Evolutionary conservation across 2,888 invertebrate species (phyloP).

Genomic region (Netelia melanura): DNA sequence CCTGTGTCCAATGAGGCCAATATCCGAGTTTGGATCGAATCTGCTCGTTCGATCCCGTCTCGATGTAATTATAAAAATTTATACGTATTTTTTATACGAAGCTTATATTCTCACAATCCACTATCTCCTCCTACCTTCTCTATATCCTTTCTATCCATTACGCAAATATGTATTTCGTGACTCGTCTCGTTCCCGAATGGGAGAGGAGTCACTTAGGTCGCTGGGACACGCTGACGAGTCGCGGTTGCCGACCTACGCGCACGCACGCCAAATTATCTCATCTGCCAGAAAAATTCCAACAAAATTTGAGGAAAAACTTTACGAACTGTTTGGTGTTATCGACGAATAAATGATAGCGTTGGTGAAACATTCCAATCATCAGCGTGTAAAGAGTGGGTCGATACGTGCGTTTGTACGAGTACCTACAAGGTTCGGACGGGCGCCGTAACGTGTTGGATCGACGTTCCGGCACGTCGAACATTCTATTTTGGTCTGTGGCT

Average conservation of each 20-base stretch:
- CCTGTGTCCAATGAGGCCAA: too few species aligned
- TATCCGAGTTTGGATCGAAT: too few species aligned
- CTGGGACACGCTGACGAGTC: background rate
- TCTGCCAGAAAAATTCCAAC: background rate
- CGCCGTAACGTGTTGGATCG: constrained; percentile 49
- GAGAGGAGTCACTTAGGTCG: background rate
- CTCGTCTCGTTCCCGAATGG: background rate
- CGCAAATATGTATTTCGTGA: constrained; percentile 7
- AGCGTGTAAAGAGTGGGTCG: background rate
- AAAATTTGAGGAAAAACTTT: background rate
- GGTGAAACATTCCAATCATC: background rate
- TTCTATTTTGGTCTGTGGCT: constrained; percentile 60
- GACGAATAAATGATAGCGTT: too few species aligned
- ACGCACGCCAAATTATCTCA: background rate
- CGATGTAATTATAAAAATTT: too few species aligned
- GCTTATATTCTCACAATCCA: too few species aligned
- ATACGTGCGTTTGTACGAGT: background rate
- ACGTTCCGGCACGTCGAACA: constrained; percentile 70
- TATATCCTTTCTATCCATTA: background rate
- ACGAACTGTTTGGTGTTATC: background rate
- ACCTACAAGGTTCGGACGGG: background rate
- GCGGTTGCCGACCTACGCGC: background rate
- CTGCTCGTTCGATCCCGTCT: too few species aligned
- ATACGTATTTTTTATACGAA: too few species aligned
- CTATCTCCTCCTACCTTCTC: too few species aligned